These are phyloP conservation scores for Oryzias melastigma DNA, from an alignment of 2,113 vertebrate species.

Conservation along the genomic window DNA sequence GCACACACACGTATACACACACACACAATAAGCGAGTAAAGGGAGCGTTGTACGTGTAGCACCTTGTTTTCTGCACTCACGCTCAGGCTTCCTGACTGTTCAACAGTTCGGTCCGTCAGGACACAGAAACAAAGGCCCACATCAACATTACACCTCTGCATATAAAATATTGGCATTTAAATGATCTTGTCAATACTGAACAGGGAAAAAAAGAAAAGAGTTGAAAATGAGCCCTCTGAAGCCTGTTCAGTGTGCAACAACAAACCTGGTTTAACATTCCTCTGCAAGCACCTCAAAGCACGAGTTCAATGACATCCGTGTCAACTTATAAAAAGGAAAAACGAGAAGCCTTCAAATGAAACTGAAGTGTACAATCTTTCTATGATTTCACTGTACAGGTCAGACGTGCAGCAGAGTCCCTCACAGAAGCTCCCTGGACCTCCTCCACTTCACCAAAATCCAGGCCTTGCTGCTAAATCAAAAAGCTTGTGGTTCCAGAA, in stretches of 20 bases:
- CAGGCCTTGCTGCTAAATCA: constrained; percentile 28
- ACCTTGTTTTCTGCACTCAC: constrained; percentile 33
- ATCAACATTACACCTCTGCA: constrained; percentile 59
- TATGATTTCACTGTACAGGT: constrained; percentile 48
- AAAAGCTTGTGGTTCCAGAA: constrained; percentile 21
- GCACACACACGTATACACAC: constrained; percentile 7
- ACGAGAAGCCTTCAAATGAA: constrained; percentile 39
- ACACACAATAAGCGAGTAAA: background rate
- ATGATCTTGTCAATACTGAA: constrained; percentile 60
- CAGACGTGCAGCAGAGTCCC: constrained; percentile 35
- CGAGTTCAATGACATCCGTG: constrained; percentile 4
- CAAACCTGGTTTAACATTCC: constrained; percentile 79
- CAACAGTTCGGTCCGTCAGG: constrained; percentile 35
- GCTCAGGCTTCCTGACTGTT: background rate
- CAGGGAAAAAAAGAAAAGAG: constrained; percentile 33
- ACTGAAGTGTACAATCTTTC: constrained; percentile 42
- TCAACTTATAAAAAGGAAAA: constrained; percentile 30
- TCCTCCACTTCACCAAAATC: constrained; percentile 13
- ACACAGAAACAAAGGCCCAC: constrained; percentile 55
- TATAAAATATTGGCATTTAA: constrained; percentile 76
- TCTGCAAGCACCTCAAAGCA: constrained; percentile 18
- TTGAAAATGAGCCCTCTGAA: constrained; percentile 31
- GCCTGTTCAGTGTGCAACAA: constrained; percentile 32
- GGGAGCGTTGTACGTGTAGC: constrained; percentile 29
- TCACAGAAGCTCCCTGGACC: background rate